phyloP scores from a whole-genome alignment of 2,888 invertebrate species.

The Lacanobia wlatinum region DNA sequence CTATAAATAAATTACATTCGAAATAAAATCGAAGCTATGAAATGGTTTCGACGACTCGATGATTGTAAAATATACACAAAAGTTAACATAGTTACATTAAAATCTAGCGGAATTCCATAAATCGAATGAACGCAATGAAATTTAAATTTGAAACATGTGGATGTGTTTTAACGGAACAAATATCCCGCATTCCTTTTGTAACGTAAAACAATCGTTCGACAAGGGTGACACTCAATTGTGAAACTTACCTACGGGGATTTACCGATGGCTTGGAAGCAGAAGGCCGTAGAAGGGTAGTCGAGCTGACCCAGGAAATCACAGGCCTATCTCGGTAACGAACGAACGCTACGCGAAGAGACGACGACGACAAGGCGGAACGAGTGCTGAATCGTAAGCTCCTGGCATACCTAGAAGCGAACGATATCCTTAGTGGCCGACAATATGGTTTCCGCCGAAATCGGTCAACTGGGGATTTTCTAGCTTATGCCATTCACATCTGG shows the following conservation, averaged over 20 bases:
- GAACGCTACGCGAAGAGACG: too few relatives aligned
- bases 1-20: not conserved
- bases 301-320: too few relatives aligned
- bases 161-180: not conserved
- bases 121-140: not conserved
- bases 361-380: too few relatives aligned
- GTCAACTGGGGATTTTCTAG: too few relatives aligned
- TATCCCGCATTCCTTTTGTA: conserved; percentile 26
- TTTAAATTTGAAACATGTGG: conserved; percentile 3
- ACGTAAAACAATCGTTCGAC: conserved; percentile 4
- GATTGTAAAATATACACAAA: not conserved
- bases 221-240: conserved; percentile 23
- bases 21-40: not conserved
- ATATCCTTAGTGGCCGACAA: too few relatives aligned
- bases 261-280: too few relatives aligned
- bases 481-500: too few relatives aligned
- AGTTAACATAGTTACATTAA: conserved; percentile 7
- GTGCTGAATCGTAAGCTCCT: too few relatives aligned
- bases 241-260: not conserved
- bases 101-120: not conserved
- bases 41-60: not conserved
- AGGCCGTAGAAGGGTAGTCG: too few relatives aligned
- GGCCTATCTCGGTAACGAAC: too few relatives aligned
- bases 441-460: too few relatives aligned
- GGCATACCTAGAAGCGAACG: too few relatives aligned